Base-by-base conservation (phyloP, 2,113 vertebrate species). In the Sinosuthora webbiana region DNA sequence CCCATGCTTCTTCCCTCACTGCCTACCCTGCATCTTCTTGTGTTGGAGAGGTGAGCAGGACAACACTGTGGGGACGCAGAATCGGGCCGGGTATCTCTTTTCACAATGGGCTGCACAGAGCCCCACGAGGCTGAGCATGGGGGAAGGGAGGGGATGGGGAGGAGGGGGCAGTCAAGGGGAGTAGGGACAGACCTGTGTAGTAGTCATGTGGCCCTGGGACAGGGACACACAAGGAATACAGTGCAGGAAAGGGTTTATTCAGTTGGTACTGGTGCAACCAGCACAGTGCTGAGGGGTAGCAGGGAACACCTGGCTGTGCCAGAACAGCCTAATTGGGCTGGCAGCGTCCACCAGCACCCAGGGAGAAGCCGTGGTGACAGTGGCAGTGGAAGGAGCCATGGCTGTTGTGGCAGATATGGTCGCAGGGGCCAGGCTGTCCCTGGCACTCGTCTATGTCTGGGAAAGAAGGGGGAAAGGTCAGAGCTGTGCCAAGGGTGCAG, bases 391-490 rank as follows among this genome's bases (percentile, higher is more conserved):
- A 97, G 64, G 96, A 96, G 59, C 96, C 94, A 0, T 6, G 78
- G 14, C 82, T 96, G 82, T 97, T 97, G 75, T 97, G 95, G 88
- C 96, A 97, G 75, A 95, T 42, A 25, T 95, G 95, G 21, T 96
- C 42, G 0, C 97, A 97, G 18, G 75, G 92, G 9, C 78, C 35
- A 33, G 67, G 87, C 37, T 86, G 69, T 73, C 83, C 76, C 77
- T 71, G 69, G 71, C 94, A 97, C 78, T 97, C 94, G 64, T 95
- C 93, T 76, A 89, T 17, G 47, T 97, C 96, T 96, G 82, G 20
- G 94, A 92, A 37, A 91, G 67, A 95, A 89, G 33, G 47, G 63
- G 57, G 79, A 22, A 78, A 83, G 8, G 11, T 94, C 78, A 92
- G 74, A 79, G 17, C 17, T 71, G 4, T 1, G 4, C 45, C 44